These are phyloP conservation scores for Pyrrhosoma nymphula DNA, from an alignment of 2,888 invertebrate species.

Conservation along the genomic window DNA sequence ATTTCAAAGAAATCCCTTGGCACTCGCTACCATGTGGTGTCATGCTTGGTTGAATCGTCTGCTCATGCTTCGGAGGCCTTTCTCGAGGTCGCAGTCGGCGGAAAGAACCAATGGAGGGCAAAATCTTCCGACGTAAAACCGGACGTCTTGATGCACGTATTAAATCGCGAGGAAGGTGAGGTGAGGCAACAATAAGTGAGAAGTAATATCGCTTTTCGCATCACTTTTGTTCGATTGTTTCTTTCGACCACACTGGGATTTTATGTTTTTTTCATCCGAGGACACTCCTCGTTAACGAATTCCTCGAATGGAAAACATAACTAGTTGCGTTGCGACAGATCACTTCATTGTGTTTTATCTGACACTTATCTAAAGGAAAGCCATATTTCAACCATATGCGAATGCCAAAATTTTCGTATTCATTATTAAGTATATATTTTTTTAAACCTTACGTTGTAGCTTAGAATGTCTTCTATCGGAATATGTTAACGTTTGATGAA, in stretches of 20 bases:
- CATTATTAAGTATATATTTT: too few species aligned
- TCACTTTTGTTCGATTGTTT: background rate
- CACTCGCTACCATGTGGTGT: background rate
- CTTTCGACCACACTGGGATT: background rate
- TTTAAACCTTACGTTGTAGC: too few species aligned
- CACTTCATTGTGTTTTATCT: too few species aligned
- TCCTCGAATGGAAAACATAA: background rate
- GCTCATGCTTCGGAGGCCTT: background rate
- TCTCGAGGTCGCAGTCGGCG: background rate
- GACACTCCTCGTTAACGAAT: background rate
- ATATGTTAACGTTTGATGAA: too few species aligned
- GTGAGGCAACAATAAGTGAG: background rate
- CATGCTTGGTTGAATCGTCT: background rate
- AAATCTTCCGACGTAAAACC: background rate
- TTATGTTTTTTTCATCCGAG: background rate
- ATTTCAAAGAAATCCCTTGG: background rate
- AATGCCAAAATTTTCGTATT: too few species aligned
- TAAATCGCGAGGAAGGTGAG: background rate
- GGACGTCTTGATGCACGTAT: background rate
- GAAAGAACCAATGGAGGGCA: conserved; percentile 8
- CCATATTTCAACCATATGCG: too few species aligned
- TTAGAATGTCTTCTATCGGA: too few species aligned
- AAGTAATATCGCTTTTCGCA: background rate
- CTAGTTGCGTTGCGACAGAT: too few species aligned
- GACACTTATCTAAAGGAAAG: too few species aligned